Base-by-base conservation (phyloP, 2,797 vertebrate genomes). In the Sebastes hubbsi region DNA sequence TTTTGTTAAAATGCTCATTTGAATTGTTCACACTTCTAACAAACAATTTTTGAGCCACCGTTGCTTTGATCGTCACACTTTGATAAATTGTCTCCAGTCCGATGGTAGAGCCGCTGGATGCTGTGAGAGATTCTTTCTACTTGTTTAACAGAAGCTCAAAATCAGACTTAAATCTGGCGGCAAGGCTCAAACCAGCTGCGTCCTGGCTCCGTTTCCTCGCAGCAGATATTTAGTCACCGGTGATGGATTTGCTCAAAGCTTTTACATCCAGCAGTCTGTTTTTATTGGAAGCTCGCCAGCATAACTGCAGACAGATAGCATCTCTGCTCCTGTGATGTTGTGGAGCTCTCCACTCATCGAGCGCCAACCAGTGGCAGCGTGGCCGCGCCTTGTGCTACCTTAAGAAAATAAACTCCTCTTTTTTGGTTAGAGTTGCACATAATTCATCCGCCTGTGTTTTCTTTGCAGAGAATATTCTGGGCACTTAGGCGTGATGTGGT, bases 361-460 rank as follows among this genome's bases (percentile, higher is more conserved):
- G 86, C 58, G 56, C 89, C 89, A 91, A 82, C 79, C 87, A 75
- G 84, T 20, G 67, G 81, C 38, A 36, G 62, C 52, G 22, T 56
- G 63, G 79, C 83, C n/a, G 14, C 88, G 54, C 88, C 88, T 80
- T 29, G 49, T 6, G 18, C 69, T 77, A 36, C 71, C 77, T 79
- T 88, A 70, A 73, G 69, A 89, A 90, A 91, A 93, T 85, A 91
- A 91, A 91, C 78, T 7, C 3, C 14, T 25, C 25, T 80, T 90
- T 34, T 85, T 78, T 55, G 16, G 72, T 73, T 82, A 80, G 71
- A 74, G 20, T 86, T 76, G 10, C 74, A 71, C 46, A 71, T 49
- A 63, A 56, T 69, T 88, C 27, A 18, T 70, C 34, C 10, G 12
- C 42, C 46, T 22, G 38, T 83, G 65, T 85, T 87, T 81, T 63